phyloP scores from a whole-genome alignment of 2,113 vertebrate species.

The Motacilla tschutschensis region DNA sequence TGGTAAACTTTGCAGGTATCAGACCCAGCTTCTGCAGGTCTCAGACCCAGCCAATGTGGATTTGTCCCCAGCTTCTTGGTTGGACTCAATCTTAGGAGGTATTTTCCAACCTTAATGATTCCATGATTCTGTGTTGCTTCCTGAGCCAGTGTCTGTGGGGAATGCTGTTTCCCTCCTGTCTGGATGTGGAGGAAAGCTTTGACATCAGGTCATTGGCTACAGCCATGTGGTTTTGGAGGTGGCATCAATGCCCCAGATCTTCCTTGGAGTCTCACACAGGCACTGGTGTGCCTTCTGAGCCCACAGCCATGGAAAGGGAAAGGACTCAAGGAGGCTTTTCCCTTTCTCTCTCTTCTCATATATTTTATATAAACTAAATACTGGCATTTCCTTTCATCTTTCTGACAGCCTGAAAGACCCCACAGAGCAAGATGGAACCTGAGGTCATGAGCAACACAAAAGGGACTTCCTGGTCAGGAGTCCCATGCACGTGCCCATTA shows the following conservation, averaged over 20 bases:
- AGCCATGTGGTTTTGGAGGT: not conserved
- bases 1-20: not conserved
- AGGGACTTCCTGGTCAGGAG: conserved; percentile 1
- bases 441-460: not conserved
- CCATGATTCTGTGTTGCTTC: not conserved
- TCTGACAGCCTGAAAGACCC: not conserved
- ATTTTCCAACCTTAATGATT: not conserved
- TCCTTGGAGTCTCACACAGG: not conserved
- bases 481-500: not conserved
- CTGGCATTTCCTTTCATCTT: not conserved
- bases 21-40: not conserved
- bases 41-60: not conserved
- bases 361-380: not conserved
- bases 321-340: not conserved
- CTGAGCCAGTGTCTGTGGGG: not conserved
- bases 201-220: not conserved
- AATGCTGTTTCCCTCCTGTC: not conserved
- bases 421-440: not conserved
- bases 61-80: not conserved
- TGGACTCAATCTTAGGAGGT: not conserved
- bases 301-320: rapidly evolving
- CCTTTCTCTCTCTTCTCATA: not conserved
- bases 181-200: not conserved
- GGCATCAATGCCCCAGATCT: not conserved
- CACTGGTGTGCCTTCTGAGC: not conserved